Evolutionary conservation across 2,797 vertebrate species (phyloP).

Genomic region (Intellagama lesueurii): DNA sequence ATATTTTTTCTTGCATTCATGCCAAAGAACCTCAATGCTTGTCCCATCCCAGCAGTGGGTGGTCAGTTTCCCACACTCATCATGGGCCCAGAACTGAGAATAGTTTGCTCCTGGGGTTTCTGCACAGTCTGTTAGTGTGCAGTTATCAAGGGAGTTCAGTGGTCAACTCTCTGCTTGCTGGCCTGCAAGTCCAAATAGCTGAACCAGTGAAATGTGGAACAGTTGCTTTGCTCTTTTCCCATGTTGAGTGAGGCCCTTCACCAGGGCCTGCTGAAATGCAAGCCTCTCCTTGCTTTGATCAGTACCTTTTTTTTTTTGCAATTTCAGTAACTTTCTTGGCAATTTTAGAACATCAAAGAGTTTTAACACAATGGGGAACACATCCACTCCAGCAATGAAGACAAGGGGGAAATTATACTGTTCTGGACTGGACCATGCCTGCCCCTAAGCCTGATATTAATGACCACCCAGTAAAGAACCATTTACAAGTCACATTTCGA

Average conservation of each 20-base stretch:
- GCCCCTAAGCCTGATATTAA: background rate
- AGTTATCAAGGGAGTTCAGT: constrained; percentile 15
- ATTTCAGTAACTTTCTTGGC: constrained; percentile 23
- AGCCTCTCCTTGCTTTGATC: background rate
- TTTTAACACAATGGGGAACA: background rate
- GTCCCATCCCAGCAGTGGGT: constrained; percentile 9
- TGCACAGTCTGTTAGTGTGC: background rate
- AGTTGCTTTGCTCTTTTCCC: constrained; percentile 9
- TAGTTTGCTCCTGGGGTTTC: background rate
- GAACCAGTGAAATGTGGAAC: background rate
- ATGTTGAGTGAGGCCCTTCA: background rate
- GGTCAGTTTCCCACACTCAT: constrained; percentile 13
- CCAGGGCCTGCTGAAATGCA: constrained; percentile 31
- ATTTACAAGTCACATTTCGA: background rate
- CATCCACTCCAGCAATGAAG: background rate
- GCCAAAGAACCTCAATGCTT: background rate
- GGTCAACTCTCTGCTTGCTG: constrained; percentile 46
- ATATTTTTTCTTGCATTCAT: background rate
- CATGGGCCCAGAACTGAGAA: background rate
- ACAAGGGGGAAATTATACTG: background rate
- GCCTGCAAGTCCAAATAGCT: background rate
- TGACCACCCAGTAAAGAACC: background rate
- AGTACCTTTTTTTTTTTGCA: background rate
- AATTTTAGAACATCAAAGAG: constrained; percentile 6
- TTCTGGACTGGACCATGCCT: background rate